These are phyloP conservation scores for Antrozous pallidus DNA, from an alignment of 2,797 vertebrate genomes.

Conservation along the genomic window DNA sequence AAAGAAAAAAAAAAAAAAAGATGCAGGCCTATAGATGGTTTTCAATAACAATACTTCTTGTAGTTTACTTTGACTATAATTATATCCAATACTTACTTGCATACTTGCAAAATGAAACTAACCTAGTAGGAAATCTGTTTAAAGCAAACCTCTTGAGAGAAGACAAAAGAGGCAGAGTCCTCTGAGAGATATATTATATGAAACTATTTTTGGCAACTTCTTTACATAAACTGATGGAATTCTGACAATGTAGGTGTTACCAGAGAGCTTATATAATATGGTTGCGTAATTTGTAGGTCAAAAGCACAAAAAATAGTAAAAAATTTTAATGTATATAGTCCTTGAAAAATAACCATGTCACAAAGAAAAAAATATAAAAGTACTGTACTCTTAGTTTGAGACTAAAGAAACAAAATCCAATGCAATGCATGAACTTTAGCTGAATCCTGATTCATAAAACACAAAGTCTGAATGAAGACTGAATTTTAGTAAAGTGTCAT, in stretches of 20 bases:
- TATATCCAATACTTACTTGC: conserved; percentile 23
- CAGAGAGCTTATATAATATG: conserved; percentile 71
- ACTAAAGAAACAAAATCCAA: background rate
- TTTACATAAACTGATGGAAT: conserved; percentile 72
- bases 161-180: conserved; percentile 70
- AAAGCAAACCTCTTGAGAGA: conserved; percentile 55
- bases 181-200: conserved; percentile 56
- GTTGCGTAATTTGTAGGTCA: conserved; percentile 76
- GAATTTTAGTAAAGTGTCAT: background rate
- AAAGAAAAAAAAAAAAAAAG: too few species aligned
- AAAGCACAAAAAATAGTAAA: conserved; percentile 39
- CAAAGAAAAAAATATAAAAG: background rate
- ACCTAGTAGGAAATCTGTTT: conserved; percentile 59
- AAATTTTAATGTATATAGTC: conserved; percentile 22
- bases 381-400: background rate
- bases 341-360: conserved; percentile 29
- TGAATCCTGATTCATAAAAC: background rate
- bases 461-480: background rate
- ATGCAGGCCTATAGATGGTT: background rate
- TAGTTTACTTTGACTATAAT: conserved; percentile 23
- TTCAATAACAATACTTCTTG: background rate
- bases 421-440: background rate
- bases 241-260: conserved; percentile 71
- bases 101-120: conserved; percentile 55
- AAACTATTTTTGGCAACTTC: conserved; percentile 71